A percentile compares a stretch with the other conserved stretches of the same genome.
phyloP scores from a whole-genome alignment of 2,797 vertebrate genomes.

The Molossus alvarezi region DNA sequence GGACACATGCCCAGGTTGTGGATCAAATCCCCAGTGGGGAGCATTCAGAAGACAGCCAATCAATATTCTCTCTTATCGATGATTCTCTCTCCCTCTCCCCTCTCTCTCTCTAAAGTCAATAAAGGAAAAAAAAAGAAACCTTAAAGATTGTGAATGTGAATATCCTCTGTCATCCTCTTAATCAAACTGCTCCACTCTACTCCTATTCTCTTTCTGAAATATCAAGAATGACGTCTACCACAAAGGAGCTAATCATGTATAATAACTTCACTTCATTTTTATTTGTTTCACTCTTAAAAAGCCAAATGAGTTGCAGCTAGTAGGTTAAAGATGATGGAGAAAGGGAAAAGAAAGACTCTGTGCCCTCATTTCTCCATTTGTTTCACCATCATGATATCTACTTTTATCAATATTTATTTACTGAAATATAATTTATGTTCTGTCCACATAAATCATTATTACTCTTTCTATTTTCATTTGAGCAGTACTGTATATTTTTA shows the following conservation, averaged over 20 bases:
- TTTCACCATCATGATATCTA: background rate
- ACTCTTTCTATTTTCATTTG: background rate
- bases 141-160: background rate
- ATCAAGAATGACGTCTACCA: background rate
- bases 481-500: background rate
- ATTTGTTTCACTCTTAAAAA: background rate
- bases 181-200: background rate
- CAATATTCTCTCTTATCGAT: no score
- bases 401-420: background rate
- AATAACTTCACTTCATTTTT: slow-evolving; percentile 12
- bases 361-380: background rate
- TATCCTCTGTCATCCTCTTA: background rate
- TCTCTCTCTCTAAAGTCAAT: no score
- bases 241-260: background rate
- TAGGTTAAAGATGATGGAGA: background rate
- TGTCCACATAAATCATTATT: background rate
- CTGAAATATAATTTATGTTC: background rate
- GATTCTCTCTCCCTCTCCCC: no score
- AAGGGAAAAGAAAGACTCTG: rapidly evolving
- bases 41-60: no score
- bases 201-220: background rate
- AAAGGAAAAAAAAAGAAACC: background rate
- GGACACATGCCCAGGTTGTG: no score
- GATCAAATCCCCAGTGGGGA: no score
- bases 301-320: background rate